Evolutionary conservation across 2,888 invertebrate species (phyloP).

Genomic region (Hydropsyche betteni): DNA sequence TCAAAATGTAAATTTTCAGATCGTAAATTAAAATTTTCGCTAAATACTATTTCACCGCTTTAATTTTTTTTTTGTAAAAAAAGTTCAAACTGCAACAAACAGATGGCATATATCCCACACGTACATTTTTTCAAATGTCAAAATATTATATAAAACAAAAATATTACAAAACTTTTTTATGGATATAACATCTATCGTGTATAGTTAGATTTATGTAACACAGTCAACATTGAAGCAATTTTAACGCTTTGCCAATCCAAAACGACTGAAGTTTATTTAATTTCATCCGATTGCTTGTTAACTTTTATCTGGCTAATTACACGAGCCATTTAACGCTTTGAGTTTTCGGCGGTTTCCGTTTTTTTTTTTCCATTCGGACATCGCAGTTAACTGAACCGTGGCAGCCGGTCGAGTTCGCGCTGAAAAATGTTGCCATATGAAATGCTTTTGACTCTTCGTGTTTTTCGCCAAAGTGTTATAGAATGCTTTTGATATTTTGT

Average conservation of each 20-base stretch:
- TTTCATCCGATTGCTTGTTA: conserved; percentile 23
- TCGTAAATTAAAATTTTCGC: too few relatives aligned
- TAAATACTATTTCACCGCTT: too few relatives aligned
- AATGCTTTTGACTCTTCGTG: not conserved
- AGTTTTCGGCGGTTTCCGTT: not conserved
- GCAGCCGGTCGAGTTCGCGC: not conserved
- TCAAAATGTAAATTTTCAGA: not conserved
- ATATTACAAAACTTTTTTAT: too few relatives aligned
- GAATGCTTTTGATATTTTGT: too few relatives aligned
- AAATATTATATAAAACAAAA: too few relatives aligned
- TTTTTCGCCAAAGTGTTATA: too few relatives aligned
- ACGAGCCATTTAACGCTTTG: conserved; percentile 25
- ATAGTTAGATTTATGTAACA: too few relatives aligned
- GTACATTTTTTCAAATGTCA: too few relatives aligned
- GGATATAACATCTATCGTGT: too few relatives aligned
- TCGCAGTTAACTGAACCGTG: conserved; percentile 21
- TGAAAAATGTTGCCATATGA: conserved; percentile 11
- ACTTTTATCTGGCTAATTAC: conserved; percentile 29
- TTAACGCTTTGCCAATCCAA: conserved; percentile 10
- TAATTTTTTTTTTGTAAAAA: too few relatives aligned
- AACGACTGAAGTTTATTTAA: conserved; percentile 24
- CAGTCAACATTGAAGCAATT: not conserved
- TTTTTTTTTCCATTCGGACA: not conserved
- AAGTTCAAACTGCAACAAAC: too few relatives aligned
- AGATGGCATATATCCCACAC: too few relatives aligned